phyloP scores from a whole-genome alignment of 92 coral and sea anemone genomes.

The Palythoa grandis region DNA sequence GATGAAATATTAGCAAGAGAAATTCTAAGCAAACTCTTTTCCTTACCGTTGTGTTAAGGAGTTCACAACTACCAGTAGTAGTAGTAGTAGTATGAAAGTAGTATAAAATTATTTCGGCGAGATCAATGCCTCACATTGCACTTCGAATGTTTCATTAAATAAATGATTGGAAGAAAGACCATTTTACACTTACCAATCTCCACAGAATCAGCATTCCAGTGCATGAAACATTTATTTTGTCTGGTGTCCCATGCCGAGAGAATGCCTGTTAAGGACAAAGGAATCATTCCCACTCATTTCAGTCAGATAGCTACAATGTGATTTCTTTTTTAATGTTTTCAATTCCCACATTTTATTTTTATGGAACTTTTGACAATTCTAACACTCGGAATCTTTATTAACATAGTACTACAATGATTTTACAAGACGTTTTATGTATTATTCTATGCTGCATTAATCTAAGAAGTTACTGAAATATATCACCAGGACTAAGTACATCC shows the following conservation, averaged over 20 bases:
- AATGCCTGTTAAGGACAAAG: conserved; percentile 67
- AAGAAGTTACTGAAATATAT: too few relatives aligned
- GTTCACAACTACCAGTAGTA: too few relatives aligned
- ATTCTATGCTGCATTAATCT: too few relatives aligned
- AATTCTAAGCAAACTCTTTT: too few relatives aligned
- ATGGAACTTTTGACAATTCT: not conserved
- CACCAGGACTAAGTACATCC: too few relatives aligned
- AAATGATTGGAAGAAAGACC: too few relatives aligned
- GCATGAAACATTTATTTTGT: conserved; percentile 95
- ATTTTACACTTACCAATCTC: conserved; percentile 74
- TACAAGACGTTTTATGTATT: too few relatives aligned
- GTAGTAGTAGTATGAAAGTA: too few relatives aligned
- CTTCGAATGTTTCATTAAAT: not conserved
- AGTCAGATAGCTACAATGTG: not conserved
- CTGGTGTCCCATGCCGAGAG: conserved; percentile 98
- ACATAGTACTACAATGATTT: not conserved
- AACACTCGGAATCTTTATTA: not conserved
- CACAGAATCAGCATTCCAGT: conserved; percentile 92
- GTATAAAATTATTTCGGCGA: too few relatives aligned
- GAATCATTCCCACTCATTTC: not conserved
- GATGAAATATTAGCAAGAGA: too few relatives aligned
- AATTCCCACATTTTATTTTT: not conserved
- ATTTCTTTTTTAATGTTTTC: not conserved
- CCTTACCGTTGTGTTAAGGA: too few relatives aligned
- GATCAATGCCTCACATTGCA: not conserved